Conservation (phyloP, 2,113 vertebrate species). For the Chaenocephalus aceratus region DNA sequence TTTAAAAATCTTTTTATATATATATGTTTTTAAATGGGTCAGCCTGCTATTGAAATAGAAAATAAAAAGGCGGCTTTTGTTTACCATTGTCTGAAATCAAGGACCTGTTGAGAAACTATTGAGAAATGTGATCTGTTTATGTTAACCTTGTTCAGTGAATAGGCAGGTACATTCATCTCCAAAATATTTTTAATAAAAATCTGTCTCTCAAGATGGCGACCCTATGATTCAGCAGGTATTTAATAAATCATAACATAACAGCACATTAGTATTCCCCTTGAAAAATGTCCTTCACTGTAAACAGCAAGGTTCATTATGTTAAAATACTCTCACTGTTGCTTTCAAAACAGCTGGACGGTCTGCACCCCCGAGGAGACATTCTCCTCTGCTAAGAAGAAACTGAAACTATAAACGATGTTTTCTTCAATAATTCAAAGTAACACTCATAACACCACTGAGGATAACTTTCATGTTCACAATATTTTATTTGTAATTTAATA, state of each 20-base stretch:
- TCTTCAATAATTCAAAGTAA: too few species aligned
- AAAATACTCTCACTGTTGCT: conserved; percentile 15
- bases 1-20: too few species aligned
- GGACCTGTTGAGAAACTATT: background rate
- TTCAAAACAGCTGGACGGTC: conserved; percentile 8
- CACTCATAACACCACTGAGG: too few species aligned
- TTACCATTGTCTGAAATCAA: too few species aligned
- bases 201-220: background rate
- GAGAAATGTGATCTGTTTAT: too few species aligned
- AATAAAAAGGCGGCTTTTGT: background rate
- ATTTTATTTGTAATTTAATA: too few species aligned
- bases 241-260: background rate
- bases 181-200: background rate
- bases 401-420: background rate
- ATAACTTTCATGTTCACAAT: too few species aligned
- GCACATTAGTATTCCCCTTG: conserved; percentile 45
- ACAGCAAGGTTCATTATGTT: conserved; percentile 24
- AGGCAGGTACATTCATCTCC: background rate
- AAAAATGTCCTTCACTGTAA: conserved; percentile 1
- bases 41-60: background rate
- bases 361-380: conserved; percentile 14
- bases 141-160: background rate
- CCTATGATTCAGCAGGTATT: background rate
- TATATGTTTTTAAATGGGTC: too few species aligned
- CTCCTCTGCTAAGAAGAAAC: conserved; percentile 41